Evolutionary conservation across 2,113 vertebrate species (phyloP).

Genomic region (Tachycineta bicolor): DNA sequence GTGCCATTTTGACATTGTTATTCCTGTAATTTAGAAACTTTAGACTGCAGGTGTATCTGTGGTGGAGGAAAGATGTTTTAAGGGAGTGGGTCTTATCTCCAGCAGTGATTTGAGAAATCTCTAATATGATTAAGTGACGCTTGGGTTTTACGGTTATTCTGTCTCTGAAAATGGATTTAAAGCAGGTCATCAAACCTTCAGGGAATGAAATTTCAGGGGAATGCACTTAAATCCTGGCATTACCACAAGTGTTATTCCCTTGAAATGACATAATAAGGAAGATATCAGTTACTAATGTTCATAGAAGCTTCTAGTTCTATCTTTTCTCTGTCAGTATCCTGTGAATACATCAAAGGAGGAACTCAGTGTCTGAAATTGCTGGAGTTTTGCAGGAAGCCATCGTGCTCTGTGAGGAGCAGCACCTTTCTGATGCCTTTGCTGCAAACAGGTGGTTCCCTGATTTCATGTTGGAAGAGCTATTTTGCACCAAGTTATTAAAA

Average conservation of each 20-base stretch:
- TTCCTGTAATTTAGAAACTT: not conserved
- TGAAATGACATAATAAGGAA: not conserved
- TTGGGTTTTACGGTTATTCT: not conserved
- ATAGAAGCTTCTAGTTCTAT: not conserved
- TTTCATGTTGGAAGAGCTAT: not conserved
- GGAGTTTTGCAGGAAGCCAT: not conserved
- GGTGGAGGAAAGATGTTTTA: not conserved
- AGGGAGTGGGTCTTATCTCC: not conserved
- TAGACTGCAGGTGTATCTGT: not conserved
- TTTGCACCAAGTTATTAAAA: not conserved
- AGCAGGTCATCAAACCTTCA: not conserved
- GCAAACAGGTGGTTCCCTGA: not conserved
- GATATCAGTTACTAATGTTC: not conserved
- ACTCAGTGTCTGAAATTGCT: not conserved
- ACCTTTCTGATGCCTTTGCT: not conserved
- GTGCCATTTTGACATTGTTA: not conserved
- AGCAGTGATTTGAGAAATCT: not conserved
- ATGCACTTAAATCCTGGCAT: not conserved
- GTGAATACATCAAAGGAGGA: not conserved
- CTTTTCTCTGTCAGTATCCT: not conserved
- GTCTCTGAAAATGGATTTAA: not conserved
- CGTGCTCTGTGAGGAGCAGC: accelerated
- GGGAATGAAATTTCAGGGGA: not conserved
- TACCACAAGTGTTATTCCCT: not conserved
- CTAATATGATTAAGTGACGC: not conserved